These are phyloP conservation scores for Triplophysa rosa DNA, from an alignment of 2,113 vertebrate genomes.

Conservation along the genomic window DNA sequence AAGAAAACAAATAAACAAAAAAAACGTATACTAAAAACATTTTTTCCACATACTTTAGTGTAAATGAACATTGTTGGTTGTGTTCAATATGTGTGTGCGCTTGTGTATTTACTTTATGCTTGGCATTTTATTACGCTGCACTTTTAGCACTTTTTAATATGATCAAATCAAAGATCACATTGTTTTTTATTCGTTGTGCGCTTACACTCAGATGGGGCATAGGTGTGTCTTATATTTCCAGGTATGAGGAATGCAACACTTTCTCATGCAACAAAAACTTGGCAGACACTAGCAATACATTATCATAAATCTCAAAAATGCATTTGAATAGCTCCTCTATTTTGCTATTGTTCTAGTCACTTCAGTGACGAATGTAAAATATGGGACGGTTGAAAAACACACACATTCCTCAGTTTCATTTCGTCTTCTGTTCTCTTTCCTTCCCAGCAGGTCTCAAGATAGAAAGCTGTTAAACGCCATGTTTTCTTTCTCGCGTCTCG, in stretches of 20 bases:
- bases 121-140: no score
- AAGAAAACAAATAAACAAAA: no score
- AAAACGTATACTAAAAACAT: no score
- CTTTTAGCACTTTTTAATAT: neutral
- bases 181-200: neutral
- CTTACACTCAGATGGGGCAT: neutral
- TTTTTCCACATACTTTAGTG: no score
- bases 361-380: conserved; percentile 60
- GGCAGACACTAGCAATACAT: conserved; percentile 28
- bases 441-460: conserved; percentile 68
- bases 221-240: conserved; percentile 50
- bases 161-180: neutral
- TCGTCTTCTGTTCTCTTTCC: conserved; percentile 15
- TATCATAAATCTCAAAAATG: conserved; percentile 47
- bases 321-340: conserved; percentile 40
- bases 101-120: neutral
- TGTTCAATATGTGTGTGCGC: neutral
- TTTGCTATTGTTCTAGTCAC: conserved; percentile 26
- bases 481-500: conserved; percentile 46
- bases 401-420: conserved; percentile 59
- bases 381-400: conserved; percentile 57
- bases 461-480: conserved; percentile 53
- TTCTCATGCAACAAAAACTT: conserved; percentile 38
- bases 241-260: conserved; percentile 40
- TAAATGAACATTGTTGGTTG: no score